A percentile compares a stretch with the other conserved stretches of the same genome.
Conservation (phyloP, 2,797 vertebrate genomes). For the Philypnodon macrostomus region DNA sequence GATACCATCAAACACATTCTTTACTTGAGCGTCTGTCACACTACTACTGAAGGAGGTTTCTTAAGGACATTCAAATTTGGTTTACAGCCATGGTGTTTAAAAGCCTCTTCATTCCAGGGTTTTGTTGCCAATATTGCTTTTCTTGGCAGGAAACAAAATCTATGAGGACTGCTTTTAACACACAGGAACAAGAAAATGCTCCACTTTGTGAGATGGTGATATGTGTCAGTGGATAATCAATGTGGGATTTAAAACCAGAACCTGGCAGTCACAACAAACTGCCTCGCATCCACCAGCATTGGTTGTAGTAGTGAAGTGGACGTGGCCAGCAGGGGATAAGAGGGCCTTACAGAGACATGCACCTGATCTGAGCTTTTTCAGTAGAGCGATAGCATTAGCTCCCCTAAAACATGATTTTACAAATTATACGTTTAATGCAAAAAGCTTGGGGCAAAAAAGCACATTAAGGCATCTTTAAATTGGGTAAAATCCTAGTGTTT, state of each 20-base stretch:
- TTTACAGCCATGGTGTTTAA: constrained; percentile 11
- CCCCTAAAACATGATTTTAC: too few relatives aligned
- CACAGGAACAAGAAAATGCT: constrained; percentile 8
- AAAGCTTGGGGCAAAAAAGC: too few relatives aligned
- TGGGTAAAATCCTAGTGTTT: too few relatives aligned
- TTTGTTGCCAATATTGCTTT: constrained; percentile 17
- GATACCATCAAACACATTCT: not conserved
- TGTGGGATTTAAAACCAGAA: constrained; percentile 16
- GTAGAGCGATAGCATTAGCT: too few relatives aligned
- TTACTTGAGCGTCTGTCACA: not conserved
- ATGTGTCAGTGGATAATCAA: constrained; percentile 4
- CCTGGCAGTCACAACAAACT: constrained; percentile 17
- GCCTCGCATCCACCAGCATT: constrained; percentile 24
- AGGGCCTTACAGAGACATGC: too few relatives aligned
- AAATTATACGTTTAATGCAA: too few relatives aligned
- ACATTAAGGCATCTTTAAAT: too few relatives aligned
- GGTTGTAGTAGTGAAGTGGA: too few relatives aligned
- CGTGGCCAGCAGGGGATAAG: too few relatives aligned
- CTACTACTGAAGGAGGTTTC: constrained; percentile 1
- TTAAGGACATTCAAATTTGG: not conserved
- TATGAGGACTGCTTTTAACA: constrained; percentile 15
- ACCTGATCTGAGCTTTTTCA: too few relatives aligned
- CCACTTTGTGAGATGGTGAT: not conserved
- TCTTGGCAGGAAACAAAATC: constrained; percentile 16
- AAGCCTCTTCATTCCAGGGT: constrained; percentile 13